Evolutionary conservation across 2,113 vertebrate genomes (phyloP).

Genomic region (Brachyistius frenatus): DNA sequence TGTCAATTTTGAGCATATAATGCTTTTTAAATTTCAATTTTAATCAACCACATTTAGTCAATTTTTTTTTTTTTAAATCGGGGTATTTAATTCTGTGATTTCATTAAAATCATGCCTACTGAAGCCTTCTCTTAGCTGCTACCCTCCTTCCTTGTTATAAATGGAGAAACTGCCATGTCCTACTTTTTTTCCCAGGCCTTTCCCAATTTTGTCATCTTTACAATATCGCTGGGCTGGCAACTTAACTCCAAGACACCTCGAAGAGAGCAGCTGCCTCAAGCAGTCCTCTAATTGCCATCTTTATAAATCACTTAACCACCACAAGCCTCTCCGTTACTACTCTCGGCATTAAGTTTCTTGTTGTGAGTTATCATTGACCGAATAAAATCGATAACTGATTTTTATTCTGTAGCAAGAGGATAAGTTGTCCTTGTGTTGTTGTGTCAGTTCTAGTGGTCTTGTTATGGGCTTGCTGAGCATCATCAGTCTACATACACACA

Average conservation of each 20-base stretch:
- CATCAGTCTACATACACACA: constrained; percentile 33
- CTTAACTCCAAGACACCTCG: constrained; percentile 35
- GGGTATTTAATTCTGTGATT: neutral
- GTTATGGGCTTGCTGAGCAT: constrained; percentile 33
- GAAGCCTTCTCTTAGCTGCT: neutral
- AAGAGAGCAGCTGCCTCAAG: constrained; percentile 35
- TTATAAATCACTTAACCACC: constrained; percentile 27
- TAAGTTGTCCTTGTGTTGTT: constrained; percentile 35
- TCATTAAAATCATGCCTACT: constrained; percentile 17
- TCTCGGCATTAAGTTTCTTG: constrained; percentile 9
- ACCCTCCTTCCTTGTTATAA: constrained; percentile 35
- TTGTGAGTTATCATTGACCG: neutral
- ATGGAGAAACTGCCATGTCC: constrained; percentile 40
- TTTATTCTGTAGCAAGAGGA: constrained; percentile 4
- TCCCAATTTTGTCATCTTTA: constrained; percentile 19
- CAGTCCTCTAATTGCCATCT: constrained; percentile 13
- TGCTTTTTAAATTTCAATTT: constrained; percentile 5
- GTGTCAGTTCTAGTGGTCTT: constrained; percentile 38
- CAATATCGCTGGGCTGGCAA: constrained; percentile 42
- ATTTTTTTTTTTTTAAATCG: neutral
- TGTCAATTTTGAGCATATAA: neutral
- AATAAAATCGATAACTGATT: constrained; percentile 39
- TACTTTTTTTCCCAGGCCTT: constrained; percentile 35
- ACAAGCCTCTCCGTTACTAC: constrained; percentile 11
- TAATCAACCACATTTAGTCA: constrained; percentile 4